Conservation (phyloP, 2,888 invertebrate genomes). For the Dione juno region DNA sequence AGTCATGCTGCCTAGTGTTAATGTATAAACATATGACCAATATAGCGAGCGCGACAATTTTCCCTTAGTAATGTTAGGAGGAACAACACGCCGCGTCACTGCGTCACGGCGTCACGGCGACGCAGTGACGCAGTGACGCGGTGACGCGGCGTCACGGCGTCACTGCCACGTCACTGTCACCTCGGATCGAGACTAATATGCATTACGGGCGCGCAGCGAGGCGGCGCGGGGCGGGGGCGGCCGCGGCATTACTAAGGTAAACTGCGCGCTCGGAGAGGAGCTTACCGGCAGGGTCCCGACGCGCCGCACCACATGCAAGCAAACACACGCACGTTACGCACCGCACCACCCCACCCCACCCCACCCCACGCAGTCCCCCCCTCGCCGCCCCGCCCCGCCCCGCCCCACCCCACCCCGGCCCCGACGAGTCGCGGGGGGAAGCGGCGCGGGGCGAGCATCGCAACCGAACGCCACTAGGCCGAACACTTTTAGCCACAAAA, state of each 20-base stretch:
- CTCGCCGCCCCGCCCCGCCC: conserved; percentile 31
- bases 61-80: conserved; percentile 80
- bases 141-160: conserved; percentile 37
- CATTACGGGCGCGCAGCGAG: conserved; percentile 31
- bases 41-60: conserved; percentile 74
- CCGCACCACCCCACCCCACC: conserved; percentile 29
- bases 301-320: conserved; percentile 71
- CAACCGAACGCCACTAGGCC: conserved; percentile 5
- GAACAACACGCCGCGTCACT: conserved; percentile 50
- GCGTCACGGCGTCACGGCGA: conserved; percentile 29
- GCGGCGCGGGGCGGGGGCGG: conserved; percentile 52
- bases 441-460: conserved; percentile 64
- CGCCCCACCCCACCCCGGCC: conserved; percentile 42
- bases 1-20: conserved; percentile 65
- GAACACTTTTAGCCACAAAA: no score
- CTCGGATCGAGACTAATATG: conserved; percentile 27
- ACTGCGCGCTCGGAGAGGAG: conserved; percentile 65
- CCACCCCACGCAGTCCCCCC: conserved; percentile 36
- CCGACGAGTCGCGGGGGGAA: not conserved
- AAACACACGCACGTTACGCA: conserved; percentile 62
- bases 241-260: conserved; percentile 77
- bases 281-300: conserved; percentile 68
- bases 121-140: not conserved
- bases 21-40: conserved; percentile 47
- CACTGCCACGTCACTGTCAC: conserved; percentile 13